Evolutionary conservation across 2,113 vertebrate genomes (phyloP).

Genomic region (Narcine bancroftii): DNA sequence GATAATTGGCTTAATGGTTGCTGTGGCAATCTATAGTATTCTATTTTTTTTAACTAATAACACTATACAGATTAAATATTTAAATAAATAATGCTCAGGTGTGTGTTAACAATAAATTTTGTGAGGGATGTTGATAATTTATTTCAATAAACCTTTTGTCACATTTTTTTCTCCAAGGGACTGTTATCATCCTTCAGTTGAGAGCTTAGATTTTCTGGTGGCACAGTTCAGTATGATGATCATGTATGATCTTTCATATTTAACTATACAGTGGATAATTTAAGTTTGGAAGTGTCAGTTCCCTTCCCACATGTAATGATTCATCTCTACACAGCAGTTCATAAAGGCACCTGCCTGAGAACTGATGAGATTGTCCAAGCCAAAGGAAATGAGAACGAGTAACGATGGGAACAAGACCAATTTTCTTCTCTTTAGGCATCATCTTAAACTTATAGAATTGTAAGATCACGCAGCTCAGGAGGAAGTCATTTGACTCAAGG

Average conservation of each 20-base stretch:
- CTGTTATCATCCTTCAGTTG: not conserved
- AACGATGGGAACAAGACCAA: not conserved
- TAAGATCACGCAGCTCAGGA: not conserved
- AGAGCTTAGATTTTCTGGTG: not conserved
- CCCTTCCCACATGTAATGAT: conserved; percentile 24
- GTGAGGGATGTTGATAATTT: not conserved
- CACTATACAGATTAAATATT: not conserved
- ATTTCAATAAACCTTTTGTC: not conserved
- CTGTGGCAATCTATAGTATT: not conserved
- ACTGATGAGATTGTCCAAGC: not conserved
- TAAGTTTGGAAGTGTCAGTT: conserved; percentile 20
- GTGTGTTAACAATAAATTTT: not conserved
- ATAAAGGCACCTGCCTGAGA: not conserved
- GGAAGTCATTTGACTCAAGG: not conserved
- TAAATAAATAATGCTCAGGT: not conserved
- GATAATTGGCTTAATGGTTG: not conserved
- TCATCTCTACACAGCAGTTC: not conserved
- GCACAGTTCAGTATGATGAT: not conserved
- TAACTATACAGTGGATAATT: conserved; percentile 4
- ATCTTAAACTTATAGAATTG: not conserved
- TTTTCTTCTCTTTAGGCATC: not conserved
- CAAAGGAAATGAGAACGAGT: not conserved
- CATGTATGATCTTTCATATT: conserved; percentile 9
- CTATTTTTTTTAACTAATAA: not conserved
- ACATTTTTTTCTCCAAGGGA: not conserved